Evolutionary conservation across 2,888 invertebrate species (phyloP), one percentile per base, ranked within the genome.

Genomic region (Epirrita christyi): DNA sequence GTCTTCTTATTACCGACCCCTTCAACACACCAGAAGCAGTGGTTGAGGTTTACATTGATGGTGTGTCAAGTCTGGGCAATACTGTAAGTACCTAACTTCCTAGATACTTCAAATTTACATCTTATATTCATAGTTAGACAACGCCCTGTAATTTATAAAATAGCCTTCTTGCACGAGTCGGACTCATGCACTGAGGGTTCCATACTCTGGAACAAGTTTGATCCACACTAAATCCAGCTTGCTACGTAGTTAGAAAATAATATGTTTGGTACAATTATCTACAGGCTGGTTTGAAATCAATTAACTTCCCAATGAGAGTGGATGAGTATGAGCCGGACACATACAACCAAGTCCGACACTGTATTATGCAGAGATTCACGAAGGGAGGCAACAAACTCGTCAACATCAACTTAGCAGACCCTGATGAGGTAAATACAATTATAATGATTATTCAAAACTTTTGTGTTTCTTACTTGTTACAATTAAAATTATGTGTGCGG

Each of bases 1-100:
- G 96, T 10, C 80, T 97, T 65, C 92, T 87, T 53, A 93, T 97
- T 38, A 85, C 81, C 5, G 93, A 96, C 85, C 96, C 96, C 0
- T 97, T 97, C 71, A 87, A 93, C 59, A 92, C 95, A 45, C 95
- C 96, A n/a, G 94, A 96, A 80, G 95, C 94, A 34, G 92, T 95
- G 1, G 94, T 96, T 11, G 93, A 93, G 37, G 86, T 97, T 9
- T 93, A 94, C 45, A 91, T 97, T 44, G 95, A 96, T 83, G 97
- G 96, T 36, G 87, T 95, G 1, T 81, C 92, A 14, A 90, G 85
- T 64, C 86, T 94, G 55, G 93, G 92, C 15, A 81, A 82, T 65
- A 76, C 76, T 71, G 91, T 83, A 80, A 89, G 80, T 84, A 59
- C 58, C n/a, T 10, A 11, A n/a, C n/a, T 13, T 14, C 15, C 15